A percentile compares a stretch with the other conserved stretches of the same genome.
Conservation (phyloP, 2,888 invertebrate species). For the Rhogogaster chlorosoma region DNA sequence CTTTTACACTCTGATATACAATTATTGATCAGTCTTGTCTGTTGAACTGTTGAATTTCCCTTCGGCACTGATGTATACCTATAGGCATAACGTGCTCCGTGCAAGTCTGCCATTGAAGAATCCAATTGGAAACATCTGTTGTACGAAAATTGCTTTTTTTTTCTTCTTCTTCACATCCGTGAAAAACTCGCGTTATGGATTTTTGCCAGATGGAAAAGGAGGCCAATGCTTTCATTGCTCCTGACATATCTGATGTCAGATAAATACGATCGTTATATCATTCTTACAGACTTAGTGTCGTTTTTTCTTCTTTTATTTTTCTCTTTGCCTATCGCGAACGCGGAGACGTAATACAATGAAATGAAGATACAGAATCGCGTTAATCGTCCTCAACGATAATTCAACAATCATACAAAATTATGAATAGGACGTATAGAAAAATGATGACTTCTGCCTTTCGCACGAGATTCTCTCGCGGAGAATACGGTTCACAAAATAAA, state of each 20-base stretch:
- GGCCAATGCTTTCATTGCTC: not conserved
- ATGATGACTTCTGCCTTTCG: not conserved
- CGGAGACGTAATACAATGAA: too few relatives aligned
- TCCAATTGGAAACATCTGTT: slow-evolving; percentile 37
- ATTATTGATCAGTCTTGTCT: slow-evolving; percentile 13
- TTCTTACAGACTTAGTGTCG: not conserved
- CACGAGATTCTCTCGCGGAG: not conserved
- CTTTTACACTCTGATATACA: not conserved
- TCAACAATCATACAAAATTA: too few relatives aligned
- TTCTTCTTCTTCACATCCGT: not conserved
- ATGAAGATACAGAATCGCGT: too few relatives aligned
- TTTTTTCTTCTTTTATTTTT: not conserved
- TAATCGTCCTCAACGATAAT: too few relatives aligned
- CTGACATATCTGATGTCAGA: not conserved
- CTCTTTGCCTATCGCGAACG: too few relatives aligned
- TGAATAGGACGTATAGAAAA: not conserved
- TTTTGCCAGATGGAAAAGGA: not conserved
- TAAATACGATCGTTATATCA: not conserved
- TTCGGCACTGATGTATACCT: not conserved
- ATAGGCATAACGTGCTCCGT: not conserved
- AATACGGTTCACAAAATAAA: not conserved
- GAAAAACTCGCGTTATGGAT: not conserved
- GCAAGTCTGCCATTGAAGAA: slow-evolving; percentile 23
- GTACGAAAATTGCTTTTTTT: not conserved
- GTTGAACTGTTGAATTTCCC: slow-evolving; percentile 18